Percentiles rank a stretch among this genome's conserved stretches.
Evolutionary conservation across 2,888 invertebrate species (phyloP).

Genomic region (Xanthia icteritia): DNA sequence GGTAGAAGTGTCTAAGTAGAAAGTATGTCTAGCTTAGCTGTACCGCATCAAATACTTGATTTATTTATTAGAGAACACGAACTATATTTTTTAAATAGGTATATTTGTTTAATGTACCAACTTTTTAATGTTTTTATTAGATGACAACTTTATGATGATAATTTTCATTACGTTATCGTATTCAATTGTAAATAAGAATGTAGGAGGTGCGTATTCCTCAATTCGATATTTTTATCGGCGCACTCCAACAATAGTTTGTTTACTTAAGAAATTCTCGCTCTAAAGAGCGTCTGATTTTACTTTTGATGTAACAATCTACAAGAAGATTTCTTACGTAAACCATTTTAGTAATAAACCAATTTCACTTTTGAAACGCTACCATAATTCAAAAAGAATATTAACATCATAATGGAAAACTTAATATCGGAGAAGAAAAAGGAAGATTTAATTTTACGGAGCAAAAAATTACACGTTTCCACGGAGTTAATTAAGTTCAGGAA

Average conservation of each 20-base stretch:
- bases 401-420: constrained; percentile 47
- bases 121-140: neutral
- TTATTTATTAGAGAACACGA: neutral
- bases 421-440: constrained; percentile 34
- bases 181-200: neutral
- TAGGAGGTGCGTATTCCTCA: neutral
- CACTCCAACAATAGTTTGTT: constrained; percentile 6
- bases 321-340: constrained; percentile 18
- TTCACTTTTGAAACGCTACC: constrained; percentile 19
- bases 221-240: neutral
- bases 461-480: constrained; percentile 38
- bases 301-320: constrained; percentile 14
- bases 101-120: neutral
- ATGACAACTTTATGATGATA: neutral
- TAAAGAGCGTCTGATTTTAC: constrained; percentile 14
- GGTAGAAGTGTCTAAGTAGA: constrained; percentile 21
- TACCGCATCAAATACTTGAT: neutral
- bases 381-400: constrained; percentile 46
- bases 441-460: constrained; percentile 42
- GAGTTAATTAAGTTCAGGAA: constrained; percentile 52
- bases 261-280: constrained; percentile 7
- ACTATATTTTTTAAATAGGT: neutral
- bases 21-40: neutral
- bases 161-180: neutral
- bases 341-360: constrained; percentile 33